Evolutionary conservation across 2,888 invertebrate genomes (phyloP).

Genomic region (Bugula neritina): DNA sequence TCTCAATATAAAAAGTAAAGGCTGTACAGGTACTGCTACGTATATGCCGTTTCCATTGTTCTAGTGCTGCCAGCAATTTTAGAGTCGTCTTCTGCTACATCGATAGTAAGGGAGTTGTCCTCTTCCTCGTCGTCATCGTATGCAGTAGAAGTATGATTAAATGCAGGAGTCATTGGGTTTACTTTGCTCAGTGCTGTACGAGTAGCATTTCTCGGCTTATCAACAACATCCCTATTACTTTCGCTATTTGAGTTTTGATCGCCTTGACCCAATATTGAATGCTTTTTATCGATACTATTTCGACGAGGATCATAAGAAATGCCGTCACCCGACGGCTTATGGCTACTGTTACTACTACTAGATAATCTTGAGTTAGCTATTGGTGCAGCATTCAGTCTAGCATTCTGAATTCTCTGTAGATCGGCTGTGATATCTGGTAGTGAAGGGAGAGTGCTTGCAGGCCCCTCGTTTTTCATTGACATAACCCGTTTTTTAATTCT

Average conservation of each 20-base stretch:
- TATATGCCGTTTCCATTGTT: not conserved
- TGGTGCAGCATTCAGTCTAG: slow-evolving; percentile 6
- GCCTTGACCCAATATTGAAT: not conserved
- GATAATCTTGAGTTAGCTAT: not conserved
- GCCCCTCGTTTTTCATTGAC: slow-evolving; percentile 5
- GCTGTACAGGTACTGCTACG: slow-evolving; percentile 10
- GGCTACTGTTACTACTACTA: not conserved
- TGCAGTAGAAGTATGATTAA: not conserved
- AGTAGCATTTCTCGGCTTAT: not conserved
- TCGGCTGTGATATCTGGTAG: slow-evolving; percentile 15
- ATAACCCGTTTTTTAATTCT: slow-evolving; percentile 6
- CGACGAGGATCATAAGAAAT: slow-evolving; percentile 2
- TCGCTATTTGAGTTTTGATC: not conserved
- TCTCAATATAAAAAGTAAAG: not conserved
- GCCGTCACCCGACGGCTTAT: not conserved
- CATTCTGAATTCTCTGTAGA: slow-evolving; percentile 23
- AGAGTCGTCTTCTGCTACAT: slow-evolving; percentile 4
- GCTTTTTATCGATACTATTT: not conserved
- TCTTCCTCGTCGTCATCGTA: slow-evolving; percentile 18
- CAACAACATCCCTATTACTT: not conserved
- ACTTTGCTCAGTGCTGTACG: not conserved
- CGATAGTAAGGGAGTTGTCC: slow-evolving; percentile 6
- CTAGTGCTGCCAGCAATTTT: not conserved
- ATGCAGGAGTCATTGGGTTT: slow-evolving; percentile 4
- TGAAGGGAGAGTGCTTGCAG: not conserved